These are phyloP conservation scores for Phasianus colchicus DNA, from an alignment of 2,113 vertebrate species.

Conservation along the genomic window DNA sequence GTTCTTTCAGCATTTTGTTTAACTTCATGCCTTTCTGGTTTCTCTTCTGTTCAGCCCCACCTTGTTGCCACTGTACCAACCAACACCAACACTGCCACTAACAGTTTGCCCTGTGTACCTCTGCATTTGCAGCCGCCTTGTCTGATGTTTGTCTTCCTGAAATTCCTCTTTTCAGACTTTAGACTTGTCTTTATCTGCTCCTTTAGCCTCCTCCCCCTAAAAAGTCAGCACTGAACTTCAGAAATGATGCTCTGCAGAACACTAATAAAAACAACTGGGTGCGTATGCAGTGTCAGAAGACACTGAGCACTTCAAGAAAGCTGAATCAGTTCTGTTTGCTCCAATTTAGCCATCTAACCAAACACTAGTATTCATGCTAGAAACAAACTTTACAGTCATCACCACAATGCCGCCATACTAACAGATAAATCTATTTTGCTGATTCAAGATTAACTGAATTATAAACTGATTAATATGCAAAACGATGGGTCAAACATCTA, in stretches of 20 bases:
- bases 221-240: neutral
- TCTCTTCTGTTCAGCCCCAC: neutral
- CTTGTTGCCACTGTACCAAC: neutral
- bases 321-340: neutral
- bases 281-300: neutral
- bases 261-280: neutral
- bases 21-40: neutral
- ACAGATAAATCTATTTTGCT: neutral
- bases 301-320: neutral
- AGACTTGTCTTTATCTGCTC: neutral
- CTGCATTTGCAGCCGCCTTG: fast-evolving
- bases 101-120: neutral
- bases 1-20: neutral
- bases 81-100: neutral
- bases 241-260: neutral
- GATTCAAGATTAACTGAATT: neutral
- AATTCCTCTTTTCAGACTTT: neutral
- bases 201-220: neutral
- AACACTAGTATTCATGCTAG: slow-evolving; percentile 1
- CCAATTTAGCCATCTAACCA: slow-evolving; percentile 7
- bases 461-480: slow-evolving; percentile 6
- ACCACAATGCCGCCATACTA: neutral
- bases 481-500: neutral
- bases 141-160: neutral
- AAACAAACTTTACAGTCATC: neutral